Conservation (phyloP, 2,113 vertebrate genomes). For the Kryptolebias marmoratus region DNA sequence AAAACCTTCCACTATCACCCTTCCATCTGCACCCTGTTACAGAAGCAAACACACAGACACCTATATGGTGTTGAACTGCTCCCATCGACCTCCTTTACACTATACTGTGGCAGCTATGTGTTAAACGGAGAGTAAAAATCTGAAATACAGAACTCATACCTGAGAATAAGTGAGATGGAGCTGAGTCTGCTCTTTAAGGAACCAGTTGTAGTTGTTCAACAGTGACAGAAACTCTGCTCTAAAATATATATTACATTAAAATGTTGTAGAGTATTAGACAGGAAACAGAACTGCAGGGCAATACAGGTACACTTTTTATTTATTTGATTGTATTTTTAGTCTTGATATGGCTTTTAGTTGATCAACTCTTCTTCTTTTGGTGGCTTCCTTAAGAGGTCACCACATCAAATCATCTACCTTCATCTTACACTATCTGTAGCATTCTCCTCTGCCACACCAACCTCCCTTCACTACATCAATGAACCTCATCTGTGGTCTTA, state of each 20-base stretch:
- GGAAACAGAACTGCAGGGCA: neutral
- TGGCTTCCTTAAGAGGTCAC: too few species aligned
- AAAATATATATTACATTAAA: constrained; percentile 25
- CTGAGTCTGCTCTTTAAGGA: constrained; percentile 79
- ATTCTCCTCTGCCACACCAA: too few species aligned
- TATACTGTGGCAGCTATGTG: too few species aligned
- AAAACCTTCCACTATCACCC: constrained; percentile 86
- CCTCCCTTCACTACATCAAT: too few species aligned
- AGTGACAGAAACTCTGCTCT: constrained; percentile 78
- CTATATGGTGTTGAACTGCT: neutral
- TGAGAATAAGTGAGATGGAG: constrained; percentile 72
- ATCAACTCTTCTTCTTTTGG: too few species aligned
- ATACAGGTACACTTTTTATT: neutral
- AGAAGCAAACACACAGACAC: constrained; percentile 17
- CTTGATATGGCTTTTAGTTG: too few species aligned
- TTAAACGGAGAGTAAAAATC: neutral
- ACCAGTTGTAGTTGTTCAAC: constrained; percentile 82
- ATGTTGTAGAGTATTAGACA: neutral
- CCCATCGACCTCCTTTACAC: neutral
- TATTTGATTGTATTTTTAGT: too few species aligned
- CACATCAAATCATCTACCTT: too few species aligned
- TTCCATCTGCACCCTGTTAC: constrained; percentile 58
- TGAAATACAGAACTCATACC: constrained; percentile 20
- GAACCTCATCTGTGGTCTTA: too few species aligned
- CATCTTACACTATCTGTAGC: too few species aligned